These are phyloP conservation scores for Platygyra sinensis DNA, from an alignment of 64 coral and sea anemone genomes.

Conservation along the genomic window DNA sequence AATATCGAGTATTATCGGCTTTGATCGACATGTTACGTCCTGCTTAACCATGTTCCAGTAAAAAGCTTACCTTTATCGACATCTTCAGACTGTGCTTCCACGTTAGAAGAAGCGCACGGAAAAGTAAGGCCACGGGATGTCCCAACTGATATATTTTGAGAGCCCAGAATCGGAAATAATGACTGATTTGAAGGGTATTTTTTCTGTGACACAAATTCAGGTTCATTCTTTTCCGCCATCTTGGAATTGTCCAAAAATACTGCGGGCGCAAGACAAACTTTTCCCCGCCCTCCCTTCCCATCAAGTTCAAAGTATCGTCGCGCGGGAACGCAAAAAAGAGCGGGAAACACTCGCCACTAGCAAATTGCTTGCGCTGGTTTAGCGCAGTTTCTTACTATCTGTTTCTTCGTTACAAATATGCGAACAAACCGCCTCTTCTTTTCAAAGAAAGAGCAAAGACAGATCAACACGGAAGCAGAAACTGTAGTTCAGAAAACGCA, in stretches of 20 bases:
- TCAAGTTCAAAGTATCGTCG: too few relatives aligned
- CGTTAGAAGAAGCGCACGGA: conserved; percentile 6
- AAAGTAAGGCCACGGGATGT: neutral
- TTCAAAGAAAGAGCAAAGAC: neutral
- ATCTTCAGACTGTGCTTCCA: neutral
- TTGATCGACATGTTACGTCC: too few relatives aligned
- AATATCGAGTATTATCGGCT: too few relatives aligned
- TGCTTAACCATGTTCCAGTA: neutral
- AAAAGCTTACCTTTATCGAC: neutral
- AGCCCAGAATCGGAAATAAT: conserved; percentile 14
- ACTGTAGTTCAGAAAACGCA: neutral
- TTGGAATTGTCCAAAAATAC: neutral
- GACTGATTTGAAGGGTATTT: neutral
- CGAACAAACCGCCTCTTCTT: conserved; percentile 22
- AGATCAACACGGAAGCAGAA: neutral
- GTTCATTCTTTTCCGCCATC: neutral
- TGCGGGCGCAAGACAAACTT: neutral
- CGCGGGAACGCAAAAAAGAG: conserved; percentile 10
- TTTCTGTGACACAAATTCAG: neutral
- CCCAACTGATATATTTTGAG: neutral
- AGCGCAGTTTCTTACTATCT: conserved; percentile 11
- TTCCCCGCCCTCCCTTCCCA: neutral
- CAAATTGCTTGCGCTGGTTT: conserved; percentile 11
- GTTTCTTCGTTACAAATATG: neutral
- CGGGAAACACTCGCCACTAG: neutral